Evolutionary conservation across 2,888 invertebrate species (phyloP), one percentile per base, ranked within the genome.

Genomic region (Prostheceraeus crozeri): DNA sequence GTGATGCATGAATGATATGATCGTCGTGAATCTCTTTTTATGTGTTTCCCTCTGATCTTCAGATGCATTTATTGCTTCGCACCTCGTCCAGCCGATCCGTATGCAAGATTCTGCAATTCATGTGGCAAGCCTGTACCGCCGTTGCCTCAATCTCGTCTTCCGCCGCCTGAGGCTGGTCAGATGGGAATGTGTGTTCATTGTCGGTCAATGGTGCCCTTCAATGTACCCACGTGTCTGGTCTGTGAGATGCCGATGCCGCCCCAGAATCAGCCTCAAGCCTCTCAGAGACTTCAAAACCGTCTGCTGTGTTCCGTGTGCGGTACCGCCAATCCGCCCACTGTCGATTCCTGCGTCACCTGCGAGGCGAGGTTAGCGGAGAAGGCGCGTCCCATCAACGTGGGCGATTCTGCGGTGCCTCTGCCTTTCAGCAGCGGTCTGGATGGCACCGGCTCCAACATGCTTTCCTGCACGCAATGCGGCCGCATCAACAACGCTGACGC

Each of bases 111-210:
- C 64, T 74, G 73, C 64, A 67, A 68, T 46, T 70, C 70, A 6
- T 73, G 74, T 66, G 74, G 74, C 16, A 68, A 69, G 59, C 62
- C 69, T 8, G 67, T 72, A 14, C 68, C 72, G n/a, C 67, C 68
- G 11, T 62, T 73, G 27, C 71, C 72, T 3, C 69, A 69, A 59
- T 67, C 66, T 25, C 61, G 71, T n/a, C 62, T 72, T 16, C 67
- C 72, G 10, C 72, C 71, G 3, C 71, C 73, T 3, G 72, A 72
- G 61, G 67, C 71, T 21, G 72, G 71, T 31, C 71, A 72, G 68
- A 72, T 74, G 69, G 74, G 74, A 8, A 69, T 68, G 40, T 75
- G 75, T 68, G 68, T 71, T 11, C 69, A 70, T 65, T 75, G 75
- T 62, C 69, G 71, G 57, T 70, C 74, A 2, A 62, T 70, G 19